Evolutionary conservation across 2,888 invertebrate species (phyloP), one percentile per base, ranked within the genome.

Genomic region (Rhagonycha lutea): DNA sequence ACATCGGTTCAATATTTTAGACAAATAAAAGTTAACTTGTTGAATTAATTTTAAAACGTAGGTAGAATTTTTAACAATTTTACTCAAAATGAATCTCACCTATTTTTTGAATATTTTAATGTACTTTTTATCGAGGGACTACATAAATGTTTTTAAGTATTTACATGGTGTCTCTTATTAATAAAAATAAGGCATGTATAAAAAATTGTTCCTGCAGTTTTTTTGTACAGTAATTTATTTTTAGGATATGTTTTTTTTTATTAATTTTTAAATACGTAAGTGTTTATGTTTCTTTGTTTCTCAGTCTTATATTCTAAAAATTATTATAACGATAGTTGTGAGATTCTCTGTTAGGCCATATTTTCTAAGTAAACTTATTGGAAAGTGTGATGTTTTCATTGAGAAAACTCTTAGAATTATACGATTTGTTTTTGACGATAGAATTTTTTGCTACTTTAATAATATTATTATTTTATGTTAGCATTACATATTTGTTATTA

Each of bases 171-270:
- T 47, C 47, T 47, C n/a, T 47, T 63, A 24, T 63, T 47, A n/a
- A 47, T 47, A 7, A 62, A 65, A 14, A 23, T 71, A 63, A 70
- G 67, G 75, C 72, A 72, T 74, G 74, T 63, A 77, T 29, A 62
- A 26, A 61, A 47, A 47, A 47, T 47, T 47, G 47, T 74, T 72
- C 72, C 72, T 79, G 70, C 78, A 78, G 75, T 72, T 69, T 77
- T 71, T 61, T 79, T 47, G 79, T 79, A 79, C 76, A 79, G 79
- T 79, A 76, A 79, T 76, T 79, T 78, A 79, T 79, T 79, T 74
- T 78, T 76, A 78, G 70, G 68, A 71, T 65, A 29, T 61, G 47
- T 47, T 47, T 47, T 47, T 47, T 26, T 47, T 18, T 18, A 18
- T 18, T 47, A n/a, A 47, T n/a, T 47, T 47, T 47, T 47, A 47